Base-by-base conservation (phyloP, 2,888 invertebrate species). In the Digitonthophagus gazella region DNA sequence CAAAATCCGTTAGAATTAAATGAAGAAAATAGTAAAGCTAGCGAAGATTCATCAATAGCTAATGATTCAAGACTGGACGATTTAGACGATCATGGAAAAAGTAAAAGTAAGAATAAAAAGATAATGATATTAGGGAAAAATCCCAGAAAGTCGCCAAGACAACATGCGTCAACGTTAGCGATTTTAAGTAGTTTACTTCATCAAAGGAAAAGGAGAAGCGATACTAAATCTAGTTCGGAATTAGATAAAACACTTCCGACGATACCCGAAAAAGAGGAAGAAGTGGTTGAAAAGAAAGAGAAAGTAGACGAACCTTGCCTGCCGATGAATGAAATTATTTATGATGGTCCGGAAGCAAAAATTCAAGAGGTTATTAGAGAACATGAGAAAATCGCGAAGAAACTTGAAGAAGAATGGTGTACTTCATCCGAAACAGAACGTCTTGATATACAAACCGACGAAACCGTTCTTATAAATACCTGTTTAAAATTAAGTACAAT, bases 91-190 rank as follows among this genome's bases (percentile, higher is more conserved):
- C 64, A 65, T 20, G 71, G 63, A 80, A 83, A 1, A 58, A 15
- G 56, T 3, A 71, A 71, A 69, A 55, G 65, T 67, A 69, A 68
- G 64, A 64, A 68, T 65, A 73, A 73, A 11, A 68, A 71, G 16
- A 18, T 71, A 15, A n/a, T 67, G 55, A 15, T 68, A 4, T 44
- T 44, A 44, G 86, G 87, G 63, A 84, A 84, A 22, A 90, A 89
- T 71, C 92, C 94, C 0, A 84, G 95, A 56, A 95, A 95, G 78
- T 94, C 93, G 0, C 95, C 95, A 0, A 85, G 95, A 16, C 95
- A 95, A 79, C 95, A 95, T 79, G 95, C 95, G 0, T 94, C 94
- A 0, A 95, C 95, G 0, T 82, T 94, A 70, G 95, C 95, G 0
- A 92, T 95, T 69, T 88, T 95, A 2, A 90, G 90, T 56, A 89